Base-by-base conservation (phyloP, 2,888 invertebrate species). In the Merodon equestris region DNA sequence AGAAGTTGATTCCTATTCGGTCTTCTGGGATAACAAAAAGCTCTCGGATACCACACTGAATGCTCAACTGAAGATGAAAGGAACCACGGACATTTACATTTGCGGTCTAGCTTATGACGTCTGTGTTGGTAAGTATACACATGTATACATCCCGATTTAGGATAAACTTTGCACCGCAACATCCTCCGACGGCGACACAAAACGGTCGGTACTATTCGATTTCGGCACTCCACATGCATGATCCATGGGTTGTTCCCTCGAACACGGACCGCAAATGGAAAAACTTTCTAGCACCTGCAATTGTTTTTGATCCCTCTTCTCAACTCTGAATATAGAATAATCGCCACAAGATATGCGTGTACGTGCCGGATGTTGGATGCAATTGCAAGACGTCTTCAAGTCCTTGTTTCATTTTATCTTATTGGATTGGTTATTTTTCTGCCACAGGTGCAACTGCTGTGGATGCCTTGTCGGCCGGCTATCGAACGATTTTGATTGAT, bases 21-120 rank as follows among this genome's bases (percentile, higher is more conserved):
- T 97, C 50, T 99, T 99, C 91, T 97, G 97, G 96, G 98, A 99
- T 90, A 99, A 99, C 90, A 95, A 96, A 89, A 96, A 96, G 89
- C 90, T 95, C 75, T 94, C 95, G 0, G 94, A 96, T 87, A 98
- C 98, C 4, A 93, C 94, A 10, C 91, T 98, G 48, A 93, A 94
- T 85, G 92, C 93, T 9, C 94, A 96, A 86, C 91, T 98, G 70
- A 92, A 94, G 73, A 90, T 93, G 88, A 92, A 94, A 84, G 93
- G 93, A 67, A 94, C 96, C 56, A 96, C 97, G 3, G 97, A 98
- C 87, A 95, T 98, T 83, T 97, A 96, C 88, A 94, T 97, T 44
- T 97, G 97, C 86, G 98, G 98, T 0, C 90, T 98, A 75, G 98
- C 98, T 0, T 97, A 96, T 86, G 98, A 98, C 88, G 95, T 97